Base-by-base conservation (phyloP, 2,888 invertebrate species). In the Ophonus ardosiacus region DNA sequence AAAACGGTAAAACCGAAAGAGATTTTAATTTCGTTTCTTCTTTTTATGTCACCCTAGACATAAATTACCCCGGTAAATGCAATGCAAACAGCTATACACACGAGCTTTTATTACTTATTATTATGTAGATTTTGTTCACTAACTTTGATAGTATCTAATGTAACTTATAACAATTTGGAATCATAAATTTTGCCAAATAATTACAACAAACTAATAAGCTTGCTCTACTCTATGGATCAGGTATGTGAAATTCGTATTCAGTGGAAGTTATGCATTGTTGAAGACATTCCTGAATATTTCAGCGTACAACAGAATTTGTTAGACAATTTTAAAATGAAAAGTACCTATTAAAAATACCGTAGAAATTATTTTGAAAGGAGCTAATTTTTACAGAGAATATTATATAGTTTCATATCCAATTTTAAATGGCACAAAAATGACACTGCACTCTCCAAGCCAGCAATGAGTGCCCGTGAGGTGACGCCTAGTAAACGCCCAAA, bases 1-100 rank as follows among this genome's bases (percentile, higher is more conserved):
- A 81, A 81, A 81, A 81, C 56, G 24, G 68, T 65, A 81, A 81
- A 81, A 71, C 57, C 71, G 81, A 65, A 81, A 81, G 81, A 81
- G 81, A 71, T 81, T 81, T 81, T 81, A 71, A 81, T 81, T 68
- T 56, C 57, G 17, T 18, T 65, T 65, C 51, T 81, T 81, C 68
- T 59, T 81, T 81, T 80, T 59, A 79, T 24, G 79, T 56, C 65
- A 71, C 56, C 17, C 81, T n/a, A 13, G 51, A 24, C 43, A 71
- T 81, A 81, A 68, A 81, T 81, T 81, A 71, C 31, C 24, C 38
- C 56, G 21, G 68, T 56, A 71, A 81, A 81, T 71, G 56, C 13
- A 79, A 79, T 38, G 59, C 79, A 61, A 59, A 40, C 31, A 68
- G 43, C 18, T 43, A 43, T 43, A 74, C 38, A 38, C 15, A 31